A percentile compares a stretch with the other conserved stretches of the same genome.
These are phyloP conservation scores for Fragum sueziense DNA, from an alignment of 2,888 invertebrate genomes.

Conservation along the genomic window DNA sequence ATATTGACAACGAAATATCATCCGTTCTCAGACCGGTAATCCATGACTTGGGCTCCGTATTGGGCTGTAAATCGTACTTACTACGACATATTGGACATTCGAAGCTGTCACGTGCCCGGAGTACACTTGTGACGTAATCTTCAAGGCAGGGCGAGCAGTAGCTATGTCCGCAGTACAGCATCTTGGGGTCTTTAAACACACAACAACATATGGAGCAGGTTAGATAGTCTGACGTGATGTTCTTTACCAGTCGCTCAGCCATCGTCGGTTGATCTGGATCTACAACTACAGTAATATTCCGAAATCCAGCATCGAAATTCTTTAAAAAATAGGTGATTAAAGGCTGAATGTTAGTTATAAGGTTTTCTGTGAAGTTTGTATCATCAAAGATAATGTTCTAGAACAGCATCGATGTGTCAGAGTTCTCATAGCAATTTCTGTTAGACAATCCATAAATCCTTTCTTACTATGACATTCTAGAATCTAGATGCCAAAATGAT, in stretches of 20 bases:
- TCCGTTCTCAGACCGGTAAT: slow-evolving; percentile 44
- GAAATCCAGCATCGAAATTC: too few species aligned
- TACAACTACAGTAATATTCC: too few species aligned
- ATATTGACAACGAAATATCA: slow-evolving; percentile 47
- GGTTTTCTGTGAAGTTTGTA: too few species aligned
- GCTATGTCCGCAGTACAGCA: slow-evolving; percentile 54
- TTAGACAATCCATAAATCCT: too few species aligned
- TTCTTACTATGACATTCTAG: too few species aligned
- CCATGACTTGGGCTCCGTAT: slow-evolving; percentile 18
- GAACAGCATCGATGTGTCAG: too few species aligned
- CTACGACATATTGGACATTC: slow-evolving; percentile 57
- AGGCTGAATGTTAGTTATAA: too few species aligned
- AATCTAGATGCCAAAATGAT: too few species aligned
- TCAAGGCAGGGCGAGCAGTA: slow-evolving; percentile 51
- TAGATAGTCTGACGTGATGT: slow-evolving; percentile 56
- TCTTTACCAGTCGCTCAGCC: slow-evolving; percentile 50
- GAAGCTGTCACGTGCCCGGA: slow-evolving; percentile 25
- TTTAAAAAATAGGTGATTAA: too few species aligned
- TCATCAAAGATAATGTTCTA: too few species aligned
- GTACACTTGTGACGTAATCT: slow-evolving; percentile 44
- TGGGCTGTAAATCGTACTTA: slow-evolving; percentile 15
- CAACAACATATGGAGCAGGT: slow-evolving; percentile 58
- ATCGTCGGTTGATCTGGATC: slow-evolving; percentile 23
- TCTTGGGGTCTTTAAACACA: slow-evolving; percentile 50
- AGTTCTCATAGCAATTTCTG: too few species aligned